These are phyloP conservation scores for Drosophila sp. DNA, from an alignment of 1,140 invertebrate genomes.

Conservation along the genomic window DNA sequence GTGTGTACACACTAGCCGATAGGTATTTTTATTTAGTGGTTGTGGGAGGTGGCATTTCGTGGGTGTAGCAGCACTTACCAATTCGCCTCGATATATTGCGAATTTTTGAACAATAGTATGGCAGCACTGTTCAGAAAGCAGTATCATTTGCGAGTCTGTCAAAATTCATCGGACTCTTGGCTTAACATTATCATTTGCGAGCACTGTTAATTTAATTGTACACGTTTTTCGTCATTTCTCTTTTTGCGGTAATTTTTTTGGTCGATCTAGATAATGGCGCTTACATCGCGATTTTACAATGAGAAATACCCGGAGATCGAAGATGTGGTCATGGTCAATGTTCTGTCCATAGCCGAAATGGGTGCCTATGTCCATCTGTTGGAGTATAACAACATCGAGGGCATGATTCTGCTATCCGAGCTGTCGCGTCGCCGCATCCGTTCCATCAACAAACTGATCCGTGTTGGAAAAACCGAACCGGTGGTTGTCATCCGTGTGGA, in stretches of 20 bases:
- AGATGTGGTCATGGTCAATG: slow-evolving; percentile 99
- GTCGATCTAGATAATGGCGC: slow-evolving; percentile 88
- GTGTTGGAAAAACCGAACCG: slow-evolving; percentile 99
- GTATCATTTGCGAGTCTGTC: too few relatives aligned
- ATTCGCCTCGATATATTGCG: slow-evolving; percentile 24
- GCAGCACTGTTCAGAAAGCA: too few relatives aligned
- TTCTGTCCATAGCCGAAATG: slow-evolving; percentile 99
- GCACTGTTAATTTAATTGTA: slow-evolving; percentile 61
- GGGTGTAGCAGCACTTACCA: slow-evolving; percentile 32
- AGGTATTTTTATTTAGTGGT: not conserved
- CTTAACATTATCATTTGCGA: slow-evolving; percentile 1
- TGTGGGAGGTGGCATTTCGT: not conserved
- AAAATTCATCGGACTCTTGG: not conserved
- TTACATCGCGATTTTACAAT: slow-evolving; percentile 98
- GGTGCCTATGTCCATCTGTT: slow-evolving; percentile 99
- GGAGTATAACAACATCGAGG: slow-evolving; percentile 99
- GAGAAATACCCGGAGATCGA: slow-evolving; percentile 99
- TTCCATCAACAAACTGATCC: slow-evolving; percentile 99
- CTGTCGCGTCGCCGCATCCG: slow-evolving; percentile 98
- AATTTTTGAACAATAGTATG: not conserved
- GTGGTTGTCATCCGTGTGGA: slow-evolving; percentile 99
- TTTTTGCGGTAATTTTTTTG: slow-evolving; percentile 21
- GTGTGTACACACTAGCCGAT: slow-evolving; percentile 59
- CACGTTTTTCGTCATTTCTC: slow-evolving; percentile 65
- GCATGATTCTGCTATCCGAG: slow-evolving; percentile 97